Evolutionary conservation across 2,888 invertebrate species (phyloP), one percentile per base, ranked within the genome.

Genomic region (Eupithecia dodoneata): DNA sequence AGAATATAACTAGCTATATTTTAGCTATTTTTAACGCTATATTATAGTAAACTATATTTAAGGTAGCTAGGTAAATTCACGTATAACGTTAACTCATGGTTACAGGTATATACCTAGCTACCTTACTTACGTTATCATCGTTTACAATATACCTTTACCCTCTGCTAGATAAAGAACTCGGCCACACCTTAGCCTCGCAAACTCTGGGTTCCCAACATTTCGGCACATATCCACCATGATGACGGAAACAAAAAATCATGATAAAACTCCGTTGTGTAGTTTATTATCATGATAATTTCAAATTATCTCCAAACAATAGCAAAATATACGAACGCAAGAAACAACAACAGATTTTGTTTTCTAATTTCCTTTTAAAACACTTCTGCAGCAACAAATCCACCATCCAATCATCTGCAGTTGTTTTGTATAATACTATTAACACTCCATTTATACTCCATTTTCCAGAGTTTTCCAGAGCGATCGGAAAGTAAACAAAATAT

Each of bases 381-480:
- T 70, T 13, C 45, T 70, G 12, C 47, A 47, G 45, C 18, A 44
- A n/a, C 42, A 42, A 69, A 70, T 49, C 30, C 70, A 47, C 70
- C 47, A 70, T 72, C 41, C 55, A 45, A 72, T 76, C 47, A 70
- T 70, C 63, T 70, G 47, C 45, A 70, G 70, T 47, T 47, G 65
- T 59, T 72, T 74, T 69, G n/a, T n/a, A 63, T 55, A 44, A 65
- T 67, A 41, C 65, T 45, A 74, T 77, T 74, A 74, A 74, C 70
- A 73, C 75, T 75, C 71, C 73, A 78, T 78, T 74, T 74, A 75
- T 71, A 73, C 67, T 75, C 75, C 73, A 73, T 78, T 78, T 71
- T 73, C 69, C 67, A 44, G 71, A 59, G 73, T 47, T 55, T 66
- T 73, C 65, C 69, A 52, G 49, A 49, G n/a, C 71, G 74, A 65